These are phyloP conservation scores for Mustela lutreola DNA, from an alignment of 2,113 vertebrate genomes.

Conservation along the genomic window DNA sequence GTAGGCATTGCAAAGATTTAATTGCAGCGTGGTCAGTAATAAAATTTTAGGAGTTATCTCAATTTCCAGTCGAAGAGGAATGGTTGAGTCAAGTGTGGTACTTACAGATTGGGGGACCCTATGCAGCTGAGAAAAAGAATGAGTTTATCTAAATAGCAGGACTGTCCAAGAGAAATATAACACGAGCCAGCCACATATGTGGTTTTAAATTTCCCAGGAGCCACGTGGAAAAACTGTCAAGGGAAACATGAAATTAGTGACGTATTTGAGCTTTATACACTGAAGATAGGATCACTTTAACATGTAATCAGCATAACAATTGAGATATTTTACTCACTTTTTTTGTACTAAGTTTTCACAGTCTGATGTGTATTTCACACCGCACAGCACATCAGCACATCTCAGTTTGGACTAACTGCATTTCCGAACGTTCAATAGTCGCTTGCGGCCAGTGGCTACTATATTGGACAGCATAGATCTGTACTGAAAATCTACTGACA, in stretches of 20 bases:
- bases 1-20: conserved; percentile 2
- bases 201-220: not conserved
- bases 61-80: conserved; percentile 15
- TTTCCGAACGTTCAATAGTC: not conserved
- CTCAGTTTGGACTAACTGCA: not conserved
- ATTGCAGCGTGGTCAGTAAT: not conserved
- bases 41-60: conserved; percentile 14
- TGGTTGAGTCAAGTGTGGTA: not conserved
- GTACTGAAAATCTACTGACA: not conserved
- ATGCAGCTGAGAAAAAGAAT: not conserved
- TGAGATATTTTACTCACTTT: not conserved
- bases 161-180: not conserved
- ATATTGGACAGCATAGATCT: not conserved
- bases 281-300: not conserved
- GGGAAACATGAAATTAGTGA: conserved; percentile 4
- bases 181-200: not conserved
- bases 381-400: not conserved
- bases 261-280: not conserved
- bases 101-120: not conserved
- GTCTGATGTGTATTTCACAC: not conserved
- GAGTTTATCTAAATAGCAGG: not conserved
- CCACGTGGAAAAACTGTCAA: not conserved
- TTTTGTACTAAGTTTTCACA: not conserved
- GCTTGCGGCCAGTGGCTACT: not conserved
- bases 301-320: not conserved